These are phyloP conservation scores for Heliocidaris tuberculata DNA, from an alignment of 35 echinoderm and acorn worm genomes.

Conservation along the genomic window DNA sequence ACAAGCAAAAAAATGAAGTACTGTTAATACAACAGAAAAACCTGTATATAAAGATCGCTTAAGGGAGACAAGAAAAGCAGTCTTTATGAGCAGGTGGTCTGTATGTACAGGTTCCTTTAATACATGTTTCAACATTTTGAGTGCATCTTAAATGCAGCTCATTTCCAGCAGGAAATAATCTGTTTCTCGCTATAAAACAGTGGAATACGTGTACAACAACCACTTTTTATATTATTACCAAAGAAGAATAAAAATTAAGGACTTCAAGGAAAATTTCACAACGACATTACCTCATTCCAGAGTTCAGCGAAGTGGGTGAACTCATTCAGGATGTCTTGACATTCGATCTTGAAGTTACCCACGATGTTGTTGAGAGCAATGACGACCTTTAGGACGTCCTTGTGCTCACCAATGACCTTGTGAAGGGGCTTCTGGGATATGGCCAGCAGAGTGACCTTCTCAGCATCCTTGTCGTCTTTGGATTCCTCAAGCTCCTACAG, in stretches of 20 bases:
- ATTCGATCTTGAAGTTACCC: constrained; percentile 84
- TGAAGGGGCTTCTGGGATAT: constrained; percentile 89
- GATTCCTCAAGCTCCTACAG: constrained; percentile 78
- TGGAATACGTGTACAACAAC: no score
- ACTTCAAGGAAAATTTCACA: no score
- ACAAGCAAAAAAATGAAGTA: not conserved
- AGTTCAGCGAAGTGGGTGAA: constrained; percentile 86
- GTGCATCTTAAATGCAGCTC: not conserved
- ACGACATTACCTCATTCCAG: constrained; percentile 77
- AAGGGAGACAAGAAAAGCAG: no score
- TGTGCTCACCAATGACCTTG: constrained; percentile 97
- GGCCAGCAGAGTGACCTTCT: constrained; percentile 83
- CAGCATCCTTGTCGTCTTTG: constrained; percentile 97
- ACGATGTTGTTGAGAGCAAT: constrained; percentile 94
- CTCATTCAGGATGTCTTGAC: constrained; percentile 76
- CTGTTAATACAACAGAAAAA: not conserved
- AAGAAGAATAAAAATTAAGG: no score
- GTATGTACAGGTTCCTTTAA: no score
- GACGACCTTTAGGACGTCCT: constrained; percentile 94
- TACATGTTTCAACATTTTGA: not conserved
- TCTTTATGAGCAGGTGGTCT: no score
- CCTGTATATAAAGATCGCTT: not conserved
- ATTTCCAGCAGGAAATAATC: not conserved
- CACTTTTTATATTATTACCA: no score
- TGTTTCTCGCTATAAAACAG: no score